Percentiles rank a stretch among this genome's conserved stretches.
phyloP scores from a whole-genome alignment of 2,797 vertebrate genomes.

The Apodemus agrarius region DNA sequence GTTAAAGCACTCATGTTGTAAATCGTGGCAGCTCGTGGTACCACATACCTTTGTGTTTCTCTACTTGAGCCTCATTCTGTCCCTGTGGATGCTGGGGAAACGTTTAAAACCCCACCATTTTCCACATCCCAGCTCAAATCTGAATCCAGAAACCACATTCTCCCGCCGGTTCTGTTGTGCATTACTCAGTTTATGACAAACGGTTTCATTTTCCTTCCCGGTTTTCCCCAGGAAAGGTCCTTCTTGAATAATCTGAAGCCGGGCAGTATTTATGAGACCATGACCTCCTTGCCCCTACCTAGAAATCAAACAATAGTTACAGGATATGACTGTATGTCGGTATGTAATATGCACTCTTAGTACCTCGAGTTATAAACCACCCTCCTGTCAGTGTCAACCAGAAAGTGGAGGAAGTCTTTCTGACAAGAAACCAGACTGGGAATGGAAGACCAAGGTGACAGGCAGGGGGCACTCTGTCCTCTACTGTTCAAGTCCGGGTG shows the following conservation, averaged over 20 bases:
- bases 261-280: not conserved
- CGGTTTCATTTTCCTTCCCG: not conserved
- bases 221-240: slow-evolving; percentile 47
- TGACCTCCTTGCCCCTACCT: not conserved
- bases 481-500: not conserved
- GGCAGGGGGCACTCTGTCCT: not conserved
- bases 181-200: not conserved
- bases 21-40: not conserved
- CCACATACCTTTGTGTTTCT: not conserved
- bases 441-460: not conserved
- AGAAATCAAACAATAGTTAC: not conserved
- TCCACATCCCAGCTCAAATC: not conserved
- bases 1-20: not conserved
- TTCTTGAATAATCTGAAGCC: not conserved
- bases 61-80: not conserved
- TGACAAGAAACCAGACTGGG: not conserved
- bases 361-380: not conserved
- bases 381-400: not conserved
- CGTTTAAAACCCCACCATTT: not conserved
- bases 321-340: not conserved
- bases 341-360: not conserved
- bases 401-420: not conserved
- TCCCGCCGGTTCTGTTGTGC: not conserved
- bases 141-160: not conserved
- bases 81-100: not conserved